Evolutionary conservation across 2,797 vertebrate species (phyloP).

Genomic region (Hippoglossus hippoglossus): DNA sequence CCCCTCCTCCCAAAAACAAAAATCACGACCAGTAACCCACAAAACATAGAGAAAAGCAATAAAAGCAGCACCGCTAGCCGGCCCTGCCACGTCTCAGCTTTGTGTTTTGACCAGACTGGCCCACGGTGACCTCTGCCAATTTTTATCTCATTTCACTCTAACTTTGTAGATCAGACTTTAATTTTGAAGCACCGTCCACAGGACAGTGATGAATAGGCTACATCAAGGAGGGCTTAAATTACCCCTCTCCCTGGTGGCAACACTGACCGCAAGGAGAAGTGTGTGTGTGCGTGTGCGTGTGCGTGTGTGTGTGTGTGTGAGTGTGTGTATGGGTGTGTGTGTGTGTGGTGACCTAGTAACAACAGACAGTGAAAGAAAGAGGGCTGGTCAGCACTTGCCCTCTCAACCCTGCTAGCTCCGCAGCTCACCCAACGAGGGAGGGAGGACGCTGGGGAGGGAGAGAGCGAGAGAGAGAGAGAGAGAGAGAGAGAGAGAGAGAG

Average conservation of each 20-base stretch:
- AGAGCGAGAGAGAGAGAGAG: slow-evolving; percentile 18
- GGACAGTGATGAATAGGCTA: slow-evolving; percentile 99
- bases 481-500: slow-evolving; percentile 25
- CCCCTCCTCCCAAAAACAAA: slow-evolving; percentile 80
- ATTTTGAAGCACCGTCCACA: slow-evolving; percentile 92
- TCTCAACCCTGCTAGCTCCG: slow-evolving; percentile 87
- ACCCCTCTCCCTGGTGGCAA: slow-evolving; percentile 92
- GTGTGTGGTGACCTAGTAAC: slow-evolving; percentile 81
- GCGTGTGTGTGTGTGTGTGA: slow-evolving; percentile 46
- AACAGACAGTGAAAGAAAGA: slow-evolving; percentile 88
- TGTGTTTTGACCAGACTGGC: slow-evolving; percentile 88
- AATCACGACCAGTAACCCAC: slow-evolving; percentile 73
- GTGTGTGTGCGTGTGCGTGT: slow-evolving; percentile 34
- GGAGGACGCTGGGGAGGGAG: slow-evolving; percentile 33
- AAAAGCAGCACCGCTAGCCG: slow-evolving; percentile 9
- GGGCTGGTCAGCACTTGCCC: slow-evolving; percentile 90
- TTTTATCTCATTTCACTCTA: slow-evolving; percentile 98
- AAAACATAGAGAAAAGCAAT: slow-evolving; percentile 5
- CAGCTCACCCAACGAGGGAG: slow-evolving; percentile 79
- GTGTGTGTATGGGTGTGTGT: slow-evolving; percentile 47
- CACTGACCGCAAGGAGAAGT: slow-evolving; percentile 79
- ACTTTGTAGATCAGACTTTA: slow-evolving; percentile 99
- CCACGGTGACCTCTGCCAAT: slow-evolving; percentile 96
- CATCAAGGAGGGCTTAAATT: slow-evolving; percentile 97
- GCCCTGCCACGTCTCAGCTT: slow-evolving; percentile 52